These are phyloP conservation scores for Neopelma chrysocephalum DNA, from an alignment of 2,797 vertebrate species.

Conservation along the genomic window DNA sequence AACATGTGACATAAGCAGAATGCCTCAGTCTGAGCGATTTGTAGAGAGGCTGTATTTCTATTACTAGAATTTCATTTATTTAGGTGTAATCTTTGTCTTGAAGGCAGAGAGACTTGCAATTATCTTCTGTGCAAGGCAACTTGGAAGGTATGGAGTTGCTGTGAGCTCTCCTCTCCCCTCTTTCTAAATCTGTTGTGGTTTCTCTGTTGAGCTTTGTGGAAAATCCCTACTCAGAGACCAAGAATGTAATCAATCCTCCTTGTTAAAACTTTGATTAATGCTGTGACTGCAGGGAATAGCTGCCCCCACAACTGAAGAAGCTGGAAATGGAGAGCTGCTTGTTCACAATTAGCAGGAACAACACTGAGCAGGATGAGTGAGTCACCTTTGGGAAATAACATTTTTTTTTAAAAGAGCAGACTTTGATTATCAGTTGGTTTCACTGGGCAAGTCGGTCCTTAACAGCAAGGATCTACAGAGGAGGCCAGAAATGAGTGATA, in stretches of 20 bases:
- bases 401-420: neutral
- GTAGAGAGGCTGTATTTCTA: neutral
- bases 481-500: fast-evolving
- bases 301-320: neutral
- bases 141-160: neutral
- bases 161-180: neutral
- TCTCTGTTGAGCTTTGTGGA: neutral
- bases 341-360: neutral
- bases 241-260: neutral
- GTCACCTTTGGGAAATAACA: neutral
- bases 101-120: neutral
- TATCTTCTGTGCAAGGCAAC: neutral
- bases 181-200: neutral
- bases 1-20: neutral
- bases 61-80: neutral
- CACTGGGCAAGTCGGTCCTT: neutral
- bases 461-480: neutral
- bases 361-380: neutral
- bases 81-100: neutral
- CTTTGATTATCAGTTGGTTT: neutral
- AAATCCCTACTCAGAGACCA: neutral
- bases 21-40: neutral
- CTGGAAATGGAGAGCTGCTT: neutral
- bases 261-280: neutral
- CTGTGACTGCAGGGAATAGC: neutral